Evolutionary conservation across 2,888 invertebrate genomes (phyloP).

Genomic region (Lymantria monacha): DNA sequence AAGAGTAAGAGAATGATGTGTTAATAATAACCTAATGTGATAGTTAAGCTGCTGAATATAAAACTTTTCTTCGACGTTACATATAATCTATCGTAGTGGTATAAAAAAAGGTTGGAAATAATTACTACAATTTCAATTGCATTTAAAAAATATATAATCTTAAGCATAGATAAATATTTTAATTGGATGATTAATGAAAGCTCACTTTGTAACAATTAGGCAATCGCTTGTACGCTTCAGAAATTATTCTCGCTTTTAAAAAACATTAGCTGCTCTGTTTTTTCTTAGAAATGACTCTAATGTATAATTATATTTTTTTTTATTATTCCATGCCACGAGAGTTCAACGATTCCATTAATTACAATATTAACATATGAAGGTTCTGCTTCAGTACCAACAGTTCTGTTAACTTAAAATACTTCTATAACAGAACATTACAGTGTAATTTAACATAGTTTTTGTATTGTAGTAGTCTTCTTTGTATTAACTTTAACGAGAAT

Average conservation of each 20-base stretch:
- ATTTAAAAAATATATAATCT: too few species aligned
- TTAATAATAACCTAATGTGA: too few species aligned
- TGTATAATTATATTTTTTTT: conserved; percentile 72
- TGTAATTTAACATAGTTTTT: not conserved
- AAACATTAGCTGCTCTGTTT: conserved; percentile 47
- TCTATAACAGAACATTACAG: conserved; percentile 19
- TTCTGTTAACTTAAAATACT: conserved; percentile 30
- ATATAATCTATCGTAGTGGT: too few species aligned
- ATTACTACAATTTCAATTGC: too few species aligned
- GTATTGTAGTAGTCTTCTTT: not conserved
- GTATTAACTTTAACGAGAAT: not conserved
- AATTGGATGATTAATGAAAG: conserved; percentile 7
- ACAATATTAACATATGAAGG: conserved; percentile 65
- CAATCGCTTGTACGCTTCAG: conserved; percentile 20
- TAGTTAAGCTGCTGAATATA: too few species aligned
- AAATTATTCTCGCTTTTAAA: conserved; percentile 42
- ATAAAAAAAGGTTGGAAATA: too few species aligned
- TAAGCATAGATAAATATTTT: too few species aligned
- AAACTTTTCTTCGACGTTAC: too few species aligned
- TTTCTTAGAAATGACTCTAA: conserved; percentile 52
- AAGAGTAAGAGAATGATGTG: too few species aligned
- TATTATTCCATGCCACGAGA: conserved; percentile 56
- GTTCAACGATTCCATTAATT: conserved; percentile 68
- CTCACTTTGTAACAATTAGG: conserved; percentile 25
- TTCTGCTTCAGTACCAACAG: conserved; percentile 55